phyloP scores from a whole-genome alignment of 2,113 vertebrate species.

The Spheniscus mendiculus region DNA sequence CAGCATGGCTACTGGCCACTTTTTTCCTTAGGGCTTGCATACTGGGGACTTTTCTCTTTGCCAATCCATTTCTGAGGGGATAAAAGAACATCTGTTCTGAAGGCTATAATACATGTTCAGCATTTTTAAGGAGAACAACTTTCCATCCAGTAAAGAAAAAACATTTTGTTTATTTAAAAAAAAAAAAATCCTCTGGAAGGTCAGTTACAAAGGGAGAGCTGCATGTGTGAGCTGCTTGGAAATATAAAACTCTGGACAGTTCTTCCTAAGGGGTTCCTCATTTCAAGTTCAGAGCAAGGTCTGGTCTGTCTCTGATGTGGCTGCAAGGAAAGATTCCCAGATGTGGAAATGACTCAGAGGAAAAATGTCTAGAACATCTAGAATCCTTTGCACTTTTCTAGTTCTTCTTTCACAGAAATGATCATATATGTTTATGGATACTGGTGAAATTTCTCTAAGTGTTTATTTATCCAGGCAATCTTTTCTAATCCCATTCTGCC shows the following conservation, averaged over 20 bases:
- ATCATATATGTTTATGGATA: not conserved
- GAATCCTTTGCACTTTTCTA: not conserved
- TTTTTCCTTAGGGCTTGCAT: not conserved
- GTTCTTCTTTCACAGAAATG: not conserved
- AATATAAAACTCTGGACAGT: not conserved
- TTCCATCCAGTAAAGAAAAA: not conserved
- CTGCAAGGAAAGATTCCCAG: not conserved
- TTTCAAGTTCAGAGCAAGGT: not conserved
- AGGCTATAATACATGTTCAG: not conserved
- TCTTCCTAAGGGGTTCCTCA: not conserved
- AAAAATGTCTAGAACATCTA: not conserved
- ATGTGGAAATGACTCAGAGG: not conserved
- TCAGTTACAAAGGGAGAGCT: not conserved
- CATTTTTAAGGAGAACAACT: not conserved
- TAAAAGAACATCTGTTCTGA: not conserved
- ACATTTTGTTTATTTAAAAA: not conserved
- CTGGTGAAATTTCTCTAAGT: not conserved
- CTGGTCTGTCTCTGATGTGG: not conserved
- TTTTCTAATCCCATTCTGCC: not conserved
- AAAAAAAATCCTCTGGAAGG: not conserved
- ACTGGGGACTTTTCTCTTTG: not conserved
- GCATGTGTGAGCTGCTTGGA: not conserved
- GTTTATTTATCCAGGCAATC: not conserved
- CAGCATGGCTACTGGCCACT: not conserved
- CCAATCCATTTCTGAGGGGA: not conserved